phyloP scores from a whole-genome alignment of 2,888 invertebrate genomes.

The Scaptomyza reducta region DNA sequence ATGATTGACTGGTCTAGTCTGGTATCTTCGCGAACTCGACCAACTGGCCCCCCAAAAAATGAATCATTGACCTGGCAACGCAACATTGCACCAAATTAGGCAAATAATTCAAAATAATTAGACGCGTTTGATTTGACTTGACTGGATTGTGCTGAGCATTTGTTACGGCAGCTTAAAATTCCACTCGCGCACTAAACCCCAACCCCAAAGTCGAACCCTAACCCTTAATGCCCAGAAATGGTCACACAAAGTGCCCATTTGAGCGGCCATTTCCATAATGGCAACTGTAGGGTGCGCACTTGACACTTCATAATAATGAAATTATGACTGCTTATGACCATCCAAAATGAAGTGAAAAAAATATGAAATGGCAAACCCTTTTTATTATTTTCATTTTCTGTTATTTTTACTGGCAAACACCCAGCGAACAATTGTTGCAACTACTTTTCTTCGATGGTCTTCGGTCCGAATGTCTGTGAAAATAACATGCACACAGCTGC shows the following conservation, averaged over 20 bases:
- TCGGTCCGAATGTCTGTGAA: slow-evolving; percentile 45
- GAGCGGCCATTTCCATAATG: slow-evolving; percentile 63
- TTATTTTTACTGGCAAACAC: slow-evolving; percentile 22
- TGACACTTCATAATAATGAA: slow-evolving; percentile 78
- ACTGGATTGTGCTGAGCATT: slow-evolving; percentile 14
- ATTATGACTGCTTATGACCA: slow-evolving; percentile 76
- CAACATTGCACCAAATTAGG: slow-evolving; percentile 73
- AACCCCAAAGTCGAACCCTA: slow-evolving; percentile 11
- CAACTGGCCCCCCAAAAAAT: slow-evolving; percentile 56
- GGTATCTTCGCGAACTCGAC: slow-evolving; percentile 13
- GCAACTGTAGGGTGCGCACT: slow-evolving; percentile 47
- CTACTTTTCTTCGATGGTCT: slow-evolving; percentile 45
- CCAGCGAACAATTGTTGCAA: slow-evolving; percentile 40
- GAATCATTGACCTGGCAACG: slow-evolving; percentile 77
- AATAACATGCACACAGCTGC: slow-evolving; percentile 45
- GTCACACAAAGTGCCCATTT: slow-evolving; percentile 71
- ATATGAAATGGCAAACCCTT: slow-evolving; percentile 55
- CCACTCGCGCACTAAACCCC: slow-evolving; percentile 26
- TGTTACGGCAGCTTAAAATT: slow-evolving; percentile 52
- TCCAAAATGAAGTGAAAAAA: slow-evolving; percentile 14
- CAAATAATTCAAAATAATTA: slow-evolving; percentile 81
- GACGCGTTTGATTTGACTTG: slow-evolving; percentile 45
- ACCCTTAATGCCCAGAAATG: slow-evolving; percentile 10
- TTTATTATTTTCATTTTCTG: slow-evolving; percentile 35
- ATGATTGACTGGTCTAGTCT: slow-evolving; percentile 61